Conservation (phyloP, 2,888 invertebrate genomes). For the Cosmia pyralina region DNA sequence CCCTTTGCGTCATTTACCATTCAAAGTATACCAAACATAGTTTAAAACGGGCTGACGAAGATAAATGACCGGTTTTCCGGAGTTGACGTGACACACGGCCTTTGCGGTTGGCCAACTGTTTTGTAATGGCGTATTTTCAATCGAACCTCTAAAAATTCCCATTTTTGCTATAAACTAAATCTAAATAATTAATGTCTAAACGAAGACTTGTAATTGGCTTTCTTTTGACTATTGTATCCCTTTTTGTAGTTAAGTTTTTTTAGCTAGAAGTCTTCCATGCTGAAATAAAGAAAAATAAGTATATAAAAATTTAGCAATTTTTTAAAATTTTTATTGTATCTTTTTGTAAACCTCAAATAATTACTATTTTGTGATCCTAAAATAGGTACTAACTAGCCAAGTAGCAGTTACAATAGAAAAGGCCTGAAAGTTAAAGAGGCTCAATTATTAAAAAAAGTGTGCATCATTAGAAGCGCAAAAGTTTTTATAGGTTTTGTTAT, state of each 20-base stretch:
- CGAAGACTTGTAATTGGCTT: too few relatives aligned
- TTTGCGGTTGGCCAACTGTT: constrained; percentile 3
- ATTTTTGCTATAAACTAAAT: too few relatives aligned
- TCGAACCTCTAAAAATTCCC: neutral
- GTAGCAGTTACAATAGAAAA: neutral
- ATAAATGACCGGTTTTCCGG: constrained; percentile 61
- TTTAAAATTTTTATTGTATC: too few relatives aligned
- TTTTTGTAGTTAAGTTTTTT: too few relatives aligned
- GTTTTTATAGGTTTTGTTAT: neutral
- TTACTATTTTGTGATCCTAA: neutral
- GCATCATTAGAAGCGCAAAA: neutral
- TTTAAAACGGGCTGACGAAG: constrained; percentile 68
- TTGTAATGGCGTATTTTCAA: neutral
- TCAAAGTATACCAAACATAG: constrained; percentile 51
- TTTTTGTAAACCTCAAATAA: neutral
- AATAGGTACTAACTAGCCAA: neutral
- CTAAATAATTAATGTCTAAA: too few relatives aligned
- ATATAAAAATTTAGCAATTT: too few relatives aligned
- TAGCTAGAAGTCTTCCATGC: too few relatives aligned
- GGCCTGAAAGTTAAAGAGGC: neutral
- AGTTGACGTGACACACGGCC: constrained; percentile 53
- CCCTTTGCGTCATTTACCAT: constrained; percentile 58
- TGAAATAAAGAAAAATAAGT: too few relatives aligned
- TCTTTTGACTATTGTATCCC: too few relatives aligned
- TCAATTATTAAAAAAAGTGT: neutral